phyloP scores from a whole-genome alignment of 1,140 invertebrate species.

The Neodiprion lecontei region DNA sequence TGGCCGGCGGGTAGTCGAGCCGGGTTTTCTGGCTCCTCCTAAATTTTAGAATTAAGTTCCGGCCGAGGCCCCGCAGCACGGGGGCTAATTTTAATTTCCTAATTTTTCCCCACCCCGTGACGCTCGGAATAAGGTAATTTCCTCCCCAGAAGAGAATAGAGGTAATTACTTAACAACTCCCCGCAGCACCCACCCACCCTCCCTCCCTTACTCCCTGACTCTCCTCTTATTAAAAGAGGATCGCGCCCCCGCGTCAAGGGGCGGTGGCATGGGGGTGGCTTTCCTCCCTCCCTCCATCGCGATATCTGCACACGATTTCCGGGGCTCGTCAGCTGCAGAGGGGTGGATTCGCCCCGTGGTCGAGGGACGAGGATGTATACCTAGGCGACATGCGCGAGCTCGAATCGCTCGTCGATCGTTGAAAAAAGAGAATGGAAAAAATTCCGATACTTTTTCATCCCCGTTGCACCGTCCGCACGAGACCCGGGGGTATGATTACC shows the following conservation, averaged over 20 bases:
- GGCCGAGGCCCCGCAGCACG: conserved; percentile 21
- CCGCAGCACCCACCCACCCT: conserved; percentile 34
- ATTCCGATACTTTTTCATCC: no score
- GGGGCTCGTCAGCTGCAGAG: conserved; percentile 17
- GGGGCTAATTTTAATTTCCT: conserved; percentile 63
- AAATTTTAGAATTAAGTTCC: conserved; percentile 45
- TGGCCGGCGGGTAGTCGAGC: conserved; percentile 30
- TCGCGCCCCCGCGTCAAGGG: conserved; percentile 47
- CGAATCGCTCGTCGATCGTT: no score
- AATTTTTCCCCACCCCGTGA: conserved; percentile 54
- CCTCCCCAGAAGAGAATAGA: conserved; percentile 60
- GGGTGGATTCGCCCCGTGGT: conserved; percentile 25
- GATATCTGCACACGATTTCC: conserved; percentile 15
- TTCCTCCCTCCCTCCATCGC: neutral
- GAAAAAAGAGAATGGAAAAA: no score
- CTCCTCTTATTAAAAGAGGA: conserved; percentile 60
- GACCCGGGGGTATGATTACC: no score
- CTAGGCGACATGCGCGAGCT: no score
- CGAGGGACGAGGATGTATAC: no score
- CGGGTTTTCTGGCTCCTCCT: conserved; percentile 33
- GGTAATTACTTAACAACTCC: conserved; percentile 63
- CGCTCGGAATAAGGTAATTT: conserved; percentile 50
- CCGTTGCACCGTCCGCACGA: no score
- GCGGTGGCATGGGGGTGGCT: neutral
- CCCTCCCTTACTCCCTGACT: conserved; percentile 33